Evolutionary conservation across 2,888 invertebrate genomes (phyloP), one percentile per base, ranked within the genome.

Genomic region (Lepidochrysops patricia): DNA sequence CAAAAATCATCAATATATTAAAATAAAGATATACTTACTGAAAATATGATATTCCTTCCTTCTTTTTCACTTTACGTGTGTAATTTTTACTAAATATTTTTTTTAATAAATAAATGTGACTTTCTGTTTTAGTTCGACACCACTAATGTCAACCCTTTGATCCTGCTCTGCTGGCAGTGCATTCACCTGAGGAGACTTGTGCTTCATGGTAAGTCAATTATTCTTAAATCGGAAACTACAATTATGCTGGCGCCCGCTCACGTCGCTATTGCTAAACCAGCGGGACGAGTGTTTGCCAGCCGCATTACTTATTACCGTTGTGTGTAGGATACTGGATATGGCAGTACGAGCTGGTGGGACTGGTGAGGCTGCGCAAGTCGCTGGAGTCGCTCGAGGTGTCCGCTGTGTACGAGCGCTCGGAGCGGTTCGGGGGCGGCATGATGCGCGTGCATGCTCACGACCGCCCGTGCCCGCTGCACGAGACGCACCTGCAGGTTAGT

Each of bases 111-210:
- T n/a, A n/a, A n/a, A n/a, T n/a, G n/a, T n/a, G n/a, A n/a, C n/a
- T n/a, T 58, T 43, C 1, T 34, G 2, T 32, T 75, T 61, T 64
- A 76, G 73, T 64, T 63, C 9, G 71, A 72, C 3, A 63, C 72
- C 19, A 75, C 73, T 62, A 72, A 77, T 64, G 76, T 82, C 59
- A 87, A 89, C 59, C 87, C 89, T 0, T 77, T 89, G 63, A 75
- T 89, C 7, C 64, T 85, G 61, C 63, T 89, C 60, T 86, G 87
- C 62, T 89, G 89, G 89, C 84, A 84, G 62, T 89, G 89, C 68
- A 65, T 60, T 0, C 66, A 77, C 2, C 67, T 89, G 9, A 67
- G 71, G 29, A 70, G 83, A 23, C 74, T 89, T 0, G 83, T 75
- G 2, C 71, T 89, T 63, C 89, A 89, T 50, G 89, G 89, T 89